Evolutionary conservation across 2,113 vertebrate species (phyloP).

Genomic region (Lepidothrix coronata): DNA sequence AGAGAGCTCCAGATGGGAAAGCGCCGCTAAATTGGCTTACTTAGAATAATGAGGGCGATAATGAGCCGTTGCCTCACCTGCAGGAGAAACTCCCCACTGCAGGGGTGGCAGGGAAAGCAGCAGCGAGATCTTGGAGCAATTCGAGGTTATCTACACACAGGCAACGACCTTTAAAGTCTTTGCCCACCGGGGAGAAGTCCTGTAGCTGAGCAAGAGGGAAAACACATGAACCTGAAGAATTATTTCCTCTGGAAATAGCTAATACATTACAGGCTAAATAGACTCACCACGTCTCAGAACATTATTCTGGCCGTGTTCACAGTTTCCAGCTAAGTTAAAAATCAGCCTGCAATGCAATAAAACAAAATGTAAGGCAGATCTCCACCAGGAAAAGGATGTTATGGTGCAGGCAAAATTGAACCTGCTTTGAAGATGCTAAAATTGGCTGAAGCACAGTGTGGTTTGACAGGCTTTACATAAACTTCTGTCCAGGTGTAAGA

Average conservation of each 20-base stretch:
- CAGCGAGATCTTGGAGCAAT: not conserved
- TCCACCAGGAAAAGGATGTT: not conserved
- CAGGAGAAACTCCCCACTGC: not conserved
- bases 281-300: not conserved
- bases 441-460: not conserved
- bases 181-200: not conserved
- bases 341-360: not conserved
- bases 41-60: not conserved
- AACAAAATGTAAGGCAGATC: not conserved
- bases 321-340: not conserved
- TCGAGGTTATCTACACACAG: not conserved
- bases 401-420: not conserved
- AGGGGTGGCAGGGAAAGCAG: not conserved
- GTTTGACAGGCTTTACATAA: not conserved
- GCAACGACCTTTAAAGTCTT: not conserved
- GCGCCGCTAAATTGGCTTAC: not conserved
- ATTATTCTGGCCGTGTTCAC: not conserved
- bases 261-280: not conserved
- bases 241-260: not conserved
- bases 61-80: slow-evolving; percentile 13
- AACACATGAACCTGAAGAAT: not conserved
- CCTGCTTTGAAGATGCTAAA: not conserved
- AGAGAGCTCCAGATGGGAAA: slow-evolving; percentile 18
- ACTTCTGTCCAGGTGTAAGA: not conserved
- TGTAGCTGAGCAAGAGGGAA: not conserved